These are phyloP conservation scores for Lithobates pipiens DNA, from an alignment of 2,797 vertebrate genomes.

Conservation along the genomic window DNA sequence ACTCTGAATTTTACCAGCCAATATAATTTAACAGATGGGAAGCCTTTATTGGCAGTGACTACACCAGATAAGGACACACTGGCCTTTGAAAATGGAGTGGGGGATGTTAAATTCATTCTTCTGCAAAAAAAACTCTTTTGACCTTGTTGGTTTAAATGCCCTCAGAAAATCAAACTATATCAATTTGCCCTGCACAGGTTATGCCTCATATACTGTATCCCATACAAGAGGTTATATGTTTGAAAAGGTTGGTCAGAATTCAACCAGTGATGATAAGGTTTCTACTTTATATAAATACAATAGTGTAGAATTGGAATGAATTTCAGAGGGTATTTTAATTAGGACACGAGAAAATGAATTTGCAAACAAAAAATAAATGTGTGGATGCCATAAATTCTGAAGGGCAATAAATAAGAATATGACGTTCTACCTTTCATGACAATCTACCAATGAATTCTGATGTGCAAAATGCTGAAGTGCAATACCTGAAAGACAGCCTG, in stretches of 20 bases:
- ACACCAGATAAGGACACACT: not conserved
- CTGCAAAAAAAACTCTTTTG: not conserved
- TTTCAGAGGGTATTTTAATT: not conserved
- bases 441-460: too few species aligned
- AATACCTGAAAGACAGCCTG: too few species aligned
- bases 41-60: conserved; percentile 16
- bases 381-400: not conserved
- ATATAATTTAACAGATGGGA: conserved; percentile 40
- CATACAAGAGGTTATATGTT: too few species aligned
- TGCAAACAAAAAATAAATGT: too few species aligned
- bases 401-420: not conserved
- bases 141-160: too few species aligned
- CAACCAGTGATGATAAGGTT: not conserved
- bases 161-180: too few species aligned
- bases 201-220: too few species aligned
- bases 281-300: not conserved
- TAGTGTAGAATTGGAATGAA: too few species aligned
- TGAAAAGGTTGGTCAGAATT: not conserved
- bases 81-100: not conserved
- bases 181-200: too few species aligned
- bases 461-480: too few species aligned
- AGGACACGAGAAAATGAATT: not conserved
- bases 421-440: not conserved
- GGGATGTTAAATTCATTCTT: not conserved
- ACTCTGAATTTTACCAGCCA: conserved; percentile 23